Conservation (phyloP, 2,888 invertebrate species). For the Catocala sponsa region DNA sequence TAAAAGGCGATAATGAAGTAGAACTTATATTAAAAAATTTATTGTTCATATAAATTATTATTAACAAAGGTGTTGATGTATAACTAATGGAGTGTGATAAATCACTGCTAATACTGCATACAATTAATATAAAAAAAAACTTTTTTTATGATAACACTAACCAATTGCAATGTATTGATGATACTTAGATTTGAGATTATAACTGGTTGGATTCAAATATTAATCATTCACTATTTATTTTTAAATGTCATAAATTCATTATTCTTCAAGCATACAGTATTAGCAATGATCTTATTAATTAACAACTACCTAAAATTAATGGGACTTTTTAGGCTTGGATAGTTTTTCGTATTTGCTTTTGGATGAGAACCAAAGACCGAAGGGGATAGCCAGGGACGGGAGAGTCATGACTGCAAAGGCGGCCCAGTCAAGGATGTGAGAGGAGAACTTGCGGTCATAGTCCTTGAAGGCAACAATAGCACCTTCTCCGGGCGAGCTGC, state of each 20-base stretch:
- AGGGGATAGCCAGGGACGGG: conserved; percentile 97
- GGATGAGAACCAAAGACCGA: conserved; percentile 97
- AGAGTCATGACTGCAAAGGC: conserved; percentile 99
- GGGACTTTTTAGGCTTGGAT: conserved; percentile 91
- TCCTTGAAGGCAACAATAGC: conserved; percentile 97
- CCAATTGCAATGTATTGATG: too few species aligned
- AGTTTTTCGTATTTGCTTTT: conserved; percentile 97
- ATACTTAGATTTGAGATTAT: too few species aligned
- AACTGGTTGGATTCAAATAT: too few species aligned
- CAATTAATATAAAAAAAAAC: conserved; percentile 4
- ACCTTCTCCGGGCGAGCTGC: conserved; percentile 98
- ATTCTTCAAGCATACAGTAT: conserved; percentile 53
- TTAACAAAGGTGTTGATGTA: conserved; percentile 67
- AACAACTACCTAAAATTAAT: conserved; percentile 69
- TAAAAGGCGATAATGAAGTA: neutral
- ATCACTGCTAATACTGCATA: conserved; percentile 64
- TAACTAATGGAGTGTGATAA: conserved; percentile 60
- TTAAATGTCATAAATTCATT: too few species aligned
- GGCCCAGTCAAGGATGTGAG: conserved; percentile 98
- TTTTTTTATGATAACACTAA: conserved; percentile 1
- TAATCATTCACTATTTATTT: too few species aligned
- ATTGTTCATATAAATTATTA: conserved; percentile 84
- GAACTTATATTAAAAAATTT: conserved; percentile 58
- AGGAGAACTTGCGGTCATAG: conserved; percentile 98
- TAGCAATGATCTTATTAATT: conserved; percentile 59